Percentiles rank a stretch among this genome's conserved stretches.
phyloP scores from a whole-genome alignment of 1,140 invertebrate genomes.

The Drosophila repletoides region DNA sequence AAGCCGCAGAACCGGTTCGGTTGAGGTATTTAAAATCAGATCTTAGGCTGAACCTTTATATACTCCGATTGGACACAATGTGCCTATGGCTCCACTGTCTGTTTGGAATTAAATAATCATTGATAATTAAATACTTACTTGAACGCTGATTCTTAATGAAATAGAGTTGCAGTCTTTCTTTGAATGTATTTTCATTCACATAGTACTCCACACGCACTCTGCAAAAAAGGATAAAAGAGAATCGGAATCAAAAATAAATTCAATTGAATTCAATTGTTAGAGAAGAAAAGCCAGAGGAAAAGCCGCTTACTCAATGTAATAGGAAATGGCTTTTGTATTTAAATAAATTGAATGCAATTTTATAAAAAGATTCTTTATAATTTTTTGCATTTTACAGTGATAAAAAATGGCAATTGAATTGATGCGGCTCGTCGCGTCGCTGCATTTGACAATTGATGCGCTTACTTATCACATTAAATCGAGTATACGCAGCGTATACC shows the following conservation, averaged over 20 bases:
- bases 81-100: too few relatives aligned
- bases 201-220: constrained; percentile 99
- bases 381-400: constrained; percentile 18
- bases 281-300: constrained; percentile 9
- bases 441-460: constrained; percentile 73
- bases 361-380: constrained; percentile 9
- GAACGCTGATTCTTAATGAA: constrained; percentile 99
- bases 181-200: constrained; percentile 99
- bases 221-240: constrained; percentile 62
- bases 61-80: too few relatives aligned
- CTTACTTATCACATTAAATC: constrained; percentile 69
- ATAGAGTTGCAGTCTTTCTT: constrained; percentile 98
- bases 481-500: too few relatives aligned
- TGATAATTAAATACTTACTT: constrained; percentile 92
- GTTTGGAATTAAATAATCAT: too few relatives aligned
- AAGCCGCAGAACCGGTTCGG: too few relatives aligned
- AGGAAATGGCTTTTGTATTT: constrained; percentile 11
- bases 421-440: background rate
- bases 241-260: background rate
- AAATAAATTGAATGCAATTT: constrained; percentile 17
- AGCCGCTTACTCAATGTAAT: constrained; percentile 25
- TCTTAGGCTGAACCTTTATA: too few relatives aligned
- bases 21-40: too few relatives aligned
- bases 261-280: constrained; percentile 38
- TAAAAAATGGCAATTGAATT: constrained; percentile 51